These are phyloP conservation scores for Coecobrya sp. DNA, from an alignment of 2,888 invertebrate genomes.

Conservation along the genomic window DNA sequence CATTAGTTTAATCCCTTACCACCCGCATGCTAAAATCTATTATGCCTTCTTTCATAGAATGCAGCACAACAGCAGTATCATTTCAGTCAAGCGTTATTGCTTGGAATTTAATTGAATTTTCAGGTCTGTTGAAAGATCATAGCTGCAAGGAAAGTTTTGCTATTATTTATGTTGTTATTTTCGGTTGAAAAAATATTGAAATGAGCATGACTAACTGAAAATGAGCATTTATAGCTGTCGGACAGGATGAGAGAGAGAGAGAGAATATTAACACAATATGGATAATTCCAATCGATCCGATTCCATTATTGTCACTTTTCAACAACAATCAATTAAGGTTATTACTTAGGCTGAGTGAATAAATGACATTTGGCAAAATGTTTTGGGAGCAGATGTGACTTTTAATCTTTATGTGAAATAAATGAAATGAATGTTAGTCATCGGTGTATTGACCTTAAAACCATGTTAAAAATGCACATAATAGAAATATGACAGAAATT, in stretches of 20 bases:
- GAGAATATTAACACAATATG: not conserved
- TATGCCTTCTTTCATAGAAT: constrained; percentile 35
- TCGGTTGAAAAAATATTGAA: constrained; percentile 27
- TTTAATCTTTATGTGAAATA: constrained; percentile 45
- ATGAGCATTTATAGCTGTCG: constrained; percentile 4
- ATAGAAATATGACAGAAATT: no score
- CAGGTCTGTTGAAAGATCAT: not conserved
- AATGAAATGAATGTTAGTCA: constrained; percentile 16
- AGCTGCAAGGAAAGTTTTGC: not conserved
- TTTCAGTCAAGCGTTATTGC: constrained; percentile 18
- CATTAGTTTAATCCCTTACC: constrained; percentile 70
- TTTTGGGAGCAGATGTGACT: constrained; percentile 69
- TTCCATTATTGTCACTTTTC: constrained; percentile 75
- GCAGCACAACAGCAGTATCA: constrained; percentile 29
- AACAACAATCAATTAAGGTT: constrained; percentile 60
- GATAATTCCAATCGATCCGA: constrained; percentile 33
- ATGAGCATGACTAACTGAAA: constrained; percentile 31
- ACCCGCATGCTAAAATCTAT: constrained; percentile 63
- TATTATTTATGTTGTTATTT: not conserved
- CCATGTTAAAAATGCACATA: no score
- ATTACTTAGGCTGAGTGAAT: constrained; percentile 46
- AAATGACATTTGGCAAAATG: constrained; percentile 71
- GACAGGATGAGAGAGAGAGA: not conserved
- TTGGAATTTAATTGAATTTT: constrained; percentile 61
- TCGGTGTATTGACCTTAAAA: not conserved